Conservation (phyloP, 2,113 vertebrate genomes). For the Eublepharis macularius region DNA sequence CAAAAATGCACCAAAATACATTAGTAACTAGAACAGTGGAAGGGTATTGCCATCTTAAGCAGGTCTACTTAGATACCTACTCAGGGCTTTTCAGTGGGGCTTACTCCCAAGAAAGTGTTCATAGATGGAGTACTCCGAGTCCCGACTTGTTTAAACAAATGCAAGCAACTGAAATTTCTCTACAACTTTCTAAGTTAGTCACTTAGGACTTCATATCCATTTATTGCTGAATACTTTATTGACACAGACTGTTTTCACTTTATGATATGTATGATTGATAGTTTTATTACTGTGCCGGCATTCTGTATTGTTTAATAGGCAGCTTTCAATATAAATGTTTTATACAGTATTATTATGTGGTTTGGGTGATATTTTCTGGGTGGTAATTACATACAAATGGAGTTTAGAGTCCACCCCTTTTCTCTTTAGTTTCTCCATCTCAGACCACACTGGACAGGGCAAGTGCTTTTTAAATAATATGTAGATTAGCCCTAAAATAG, state of each 20-base stretch:
- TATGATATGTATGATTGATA: conserved; percentile 23
- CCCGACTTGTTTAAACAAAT: too few relatives aligned
- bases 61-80: too few relatives aligned
- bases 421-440: not conserved
- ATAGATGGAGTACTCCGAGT: too few relatives aligned
- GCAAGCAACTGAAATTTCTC: not conserved
- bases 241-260: conserved; percentile 18
- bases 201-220: conserved; percentile 5
- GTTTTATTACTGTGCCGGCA: conserved; percentile 7
- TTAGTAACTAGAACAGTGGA: too few relatives aligned
- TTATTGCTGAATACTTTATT: conserved; percentile 21
- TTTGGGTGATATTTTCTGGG: not conserved
- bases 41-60: too few relatives aligned
- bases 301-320: conserved; percentile 13
- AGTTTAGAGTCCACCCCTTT: not conserved
- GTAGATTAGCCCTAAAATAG: not conserved
- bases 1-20: too few relatives aligned
- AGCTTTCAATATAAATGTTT: conserved; percentile 16
- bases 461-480: not conserved
- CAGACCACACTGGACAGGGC: not conserved
- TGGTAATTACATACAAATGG: not conserved
- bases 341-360: not conserved
- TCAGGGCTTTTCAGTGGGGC: too few relatives aligned
- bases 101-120: too few relatives aligned
- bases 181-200: not conserved